These are phyloP conservation scores for Coranthus polyacanthus DNA, from an alignment of 2,797 vertebrate genomes.

Conservation along the genomic window DNA sequence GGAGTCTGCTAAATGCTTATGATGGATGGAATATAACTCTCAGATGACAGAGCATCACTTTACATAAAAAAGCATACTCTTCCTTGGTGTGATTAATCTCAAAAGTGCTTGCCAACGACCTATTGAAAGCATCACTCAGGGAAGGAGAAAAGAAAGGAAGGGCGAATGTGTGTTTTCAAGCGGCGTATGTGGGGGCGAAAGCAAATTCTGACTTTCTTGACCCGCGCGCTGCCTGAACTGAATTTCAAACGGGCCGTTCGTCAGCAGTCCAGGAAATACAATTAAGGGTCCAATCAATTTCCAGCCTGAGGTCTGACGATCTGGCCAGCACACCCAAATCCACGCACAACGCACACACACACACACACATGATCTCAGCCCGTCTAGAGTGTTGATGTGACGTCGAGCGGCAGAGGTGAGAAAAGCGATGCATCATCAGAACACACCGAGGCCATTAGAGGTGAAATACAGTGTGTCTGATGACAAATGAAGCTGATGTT, in stretches of 20 bases:
- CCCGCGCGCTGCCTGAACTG: constrained; percentile 51
- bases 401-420: constrained; percentile 10
- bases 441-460: constrained; percentile 37
- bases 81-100: constrained; percentile 63
- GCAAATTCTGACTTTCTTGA: constrained; percentile 65
- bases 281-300: constrained; percentile 79
- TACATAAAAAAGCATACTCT: constrained; percentile 41
- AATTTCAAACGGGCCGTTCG: constrained; percentile 66
- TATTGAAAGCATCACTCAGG: constrained; percentile 49
- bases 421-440: constrained; percentile 47
- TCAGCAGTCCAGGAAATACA: constrained; percentile 73
- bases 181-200: constrained; percentile 42
- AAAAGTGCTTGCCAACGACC: constrained; percentile 40
- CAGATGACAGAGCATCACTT: constrained; percentile 62
- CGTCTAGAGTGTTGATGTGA: constrained; percentile 11
- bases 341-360: constrained; percentile 4
- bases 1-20: constrained; percentile 35
- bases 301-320: constrained; percentile 54
- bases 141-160: constrained; percentile 37
- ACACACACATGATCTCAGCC: neutral
- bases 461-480: constrained; percentile 17
- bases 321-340: constrained; percentile 15
- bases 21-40: constrained; percentile 64
- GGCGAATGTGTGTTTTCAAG: constrained; percentile 14
- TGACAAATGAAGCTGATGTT: constrained; percentile 20